phyloP scores from a whole-genome alignment of 2,888 invertebrate species.

The Drosophila atripex region DNA sequence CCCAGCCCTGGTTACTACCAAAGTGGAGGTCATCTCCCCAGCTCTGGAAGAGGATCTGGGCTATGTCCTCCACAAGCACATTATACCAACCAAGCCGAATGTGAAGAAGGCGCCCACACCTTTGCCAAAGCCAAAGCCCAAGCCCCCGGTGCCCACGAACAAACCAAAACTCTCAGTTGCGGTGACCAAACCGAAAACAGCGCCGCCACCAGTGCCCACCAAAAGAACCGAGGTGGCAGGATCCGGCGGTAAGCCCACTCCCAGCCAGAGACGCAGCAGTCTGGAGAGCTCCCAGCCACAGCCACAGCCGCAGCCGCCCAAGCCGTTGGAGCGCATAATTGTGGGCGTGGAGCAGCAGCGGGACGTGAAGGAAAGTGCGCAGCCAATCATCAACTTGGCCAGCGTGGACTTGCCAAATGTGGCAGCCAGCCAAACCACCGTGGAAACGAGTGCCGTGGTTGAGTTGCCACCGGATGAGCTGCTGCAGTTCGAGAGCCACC shows the following conservation, averaged over 20 bases:
- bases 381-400: slow-evolving; percentile 68
- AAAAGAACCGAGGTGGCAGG: slow-evolving; percentile 63
- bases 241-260: slow-evolving; percentile 59
- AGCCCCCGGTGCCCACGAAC: slow-evolving; percentile 64
- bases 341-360: slow-evolving; percentile 77
- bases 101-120: slow-evolving; percentile 8
- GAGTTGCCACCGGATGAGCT: slow-evolving; percentile 60
- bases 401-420: slow-evolving; percentile 75
- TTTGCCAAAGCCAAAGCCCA: slow-evolving; percentile 40
- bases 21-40: slow-evolving; percentile 12
- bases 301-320: slow-evolving; percentile 56
- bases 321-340: slow-evolving; percentile 83
- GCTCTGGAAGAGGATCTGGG: slow-evolving; percentile 63
- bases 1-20: neutral
- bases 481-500: slow-evolving; percentile 78
- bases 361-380: slow-evolving; percentile 2
- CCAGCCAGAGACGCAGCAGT: slow-evolving; percentile 65
- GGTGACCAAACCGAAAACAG: slow-evolving; percentile 62
- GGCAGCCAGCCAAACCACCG: slow-evolving; percentile 12
- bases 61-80: slow-evolving; percentile 79
- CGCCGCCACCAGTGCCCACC: slow-evolving; percentile 75
- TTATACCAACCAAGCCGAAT: slow-evolving; percentile 55
- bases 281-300: slow-evolving; percentile 52
- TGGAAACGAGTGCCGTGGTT: slow-evolving; percentile 48
- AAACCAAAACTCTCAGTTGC: slow-evolving; percentile 52